phyloP scores from a whole-genome alignment of 2,888 invertebrate genomes.

The Tachina fera region DNA sequence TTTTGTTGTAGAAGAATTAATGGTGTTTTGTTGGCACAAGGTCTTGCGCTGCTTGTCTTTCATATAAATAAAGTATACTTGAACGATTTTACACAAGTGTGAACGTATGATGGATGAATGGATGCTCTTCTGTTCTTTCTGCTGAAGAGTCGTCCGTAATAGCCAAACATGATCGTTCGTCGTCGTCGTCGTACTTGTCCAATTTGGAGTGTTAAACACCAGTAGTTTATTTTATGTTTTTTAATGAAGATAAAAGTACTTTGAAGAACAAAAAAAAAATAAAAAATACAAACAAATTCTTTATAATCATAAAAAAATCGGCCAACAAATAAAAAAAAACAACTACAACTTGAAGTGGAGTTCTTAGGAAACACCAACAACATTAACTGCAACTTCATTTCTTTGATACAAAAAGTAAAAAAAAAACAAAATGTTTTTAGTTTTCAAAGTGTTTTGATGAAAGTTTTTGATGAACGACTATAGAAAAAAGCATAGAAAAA shows the following conservation, averaged over 20 bases:
- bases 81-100: conserved; percentile 23
- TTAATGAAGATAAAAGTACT: background rate
- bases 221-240: conserved; percentile 53
- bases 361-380: conserved; percentile 43
- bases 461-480: conserved; percentile 21
- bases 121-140: background rate
- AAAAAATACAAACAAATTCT: conserved; percentile 29
- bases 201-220: conserved; percentile 64
- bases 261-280: background rate
- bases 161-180: conserved; percentile 34
- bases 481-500: background rate
- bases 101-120: background rate
- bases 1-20: conserved; percentile 1
- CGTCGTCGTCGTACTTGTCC: conserved; percentile 40
- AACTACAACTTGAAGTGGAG: conserved; percentile 47
- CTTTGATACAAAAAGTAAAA: background rate
- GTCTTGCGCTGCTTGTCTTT: conserved; percentile 1
- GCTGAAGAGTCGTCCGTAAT: conserved; percentile 33
- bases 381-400: background rate
- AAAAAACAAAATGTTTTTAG: background rate
- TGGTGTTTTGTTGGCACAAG: conserved; percentile 34
- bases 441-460: conserved; percentile 34
- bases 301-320: conserved; percentile 33
- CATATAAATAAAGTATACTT: conserved; percentile 5
- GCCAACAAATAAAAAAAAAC: conserved; percentile 1